Base-by-base conservation (phyloP, 2,888 invertebrate genomes). In the Drosophila merina region DNA sequence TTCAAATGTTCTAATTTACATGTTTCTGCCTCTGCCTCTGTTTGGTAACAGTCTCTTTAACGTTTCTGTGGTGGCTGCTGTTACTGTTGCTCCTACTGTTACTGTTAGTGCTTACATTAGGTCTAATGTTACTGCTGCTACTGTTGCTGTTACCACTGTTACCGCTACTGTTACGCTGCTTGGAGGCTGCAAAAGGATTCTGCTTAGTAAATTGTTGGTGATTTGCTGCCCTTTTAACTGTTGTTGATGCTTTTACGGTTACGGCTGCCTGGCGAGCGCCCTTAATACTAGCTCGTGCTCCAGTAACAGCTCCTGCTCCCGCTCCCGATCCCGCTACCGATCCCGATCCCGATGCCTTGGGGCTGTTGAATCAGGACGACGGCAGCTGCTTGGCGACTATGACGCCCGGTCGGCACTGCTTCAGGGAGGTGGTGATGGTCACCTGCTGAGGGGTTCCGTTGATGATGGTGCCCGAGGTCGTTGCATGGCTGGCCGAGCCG, bases 351-450 rank as follows among this genome's bases (percentile, higher is more conserved):
- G 70, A 42, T 68, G 30, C 25, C 20, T 63, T 57, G 50, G 57
- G 50, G 69, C 45, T 57, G 59, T 48, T 78, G 60, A 95, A 93
- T 95, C 95, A 95, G 94, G 95, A 95, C 44, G 84, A 84, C 71
- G 86, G 77, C 90, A 93, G 92, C 91, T 96, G 96, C 92, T 97
- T 97, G 66, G 96, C 97, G 68, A 97, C 97, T 86, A 97, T 97
- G 71, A 97, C 97, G 74, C 97, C 97, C 25, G 97, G 97, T 88
- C 97, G 95, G 87, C 95, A 95, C 89, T 95, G 94, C 91, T 93
- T 95, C 77, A 92, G 93, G 82, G 91, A 74, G 38, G 91, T 88
- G 52, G 90, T 90, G 55, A 90, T 91, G 62, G 89, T 90, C 57
- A 89, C 68, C 47, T 79, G 76, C 51, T 71, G 63, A 20, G 40